Base-by-base conservation (phyloP, 2,888 invertebrate genomes). In the Drosophila fulvimacula region DNA sequence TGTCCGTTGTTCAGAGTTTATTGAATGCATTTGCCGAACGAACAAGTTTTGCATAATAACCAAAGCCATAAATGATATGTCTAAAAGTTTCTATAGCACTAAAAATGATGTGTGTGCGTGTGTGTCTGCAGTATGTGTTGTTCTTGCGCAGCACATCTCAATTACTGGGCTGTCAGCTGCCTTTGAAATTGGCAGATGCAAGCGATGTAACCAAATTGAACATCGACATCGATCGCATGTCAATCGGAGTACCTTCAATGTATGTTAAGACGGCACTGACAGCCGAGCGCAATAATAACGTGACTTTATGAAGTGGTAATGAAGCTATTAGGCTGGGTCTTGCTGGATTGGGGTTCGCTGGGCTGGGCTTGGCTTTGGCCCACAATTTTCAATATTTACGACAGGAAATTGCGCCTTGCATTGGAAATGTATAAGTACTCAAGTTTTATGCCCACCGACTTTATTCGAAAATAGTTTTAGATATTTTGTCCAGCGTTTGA, bases 231-330 rank as follows among this genome's bases (percentile, higher is more conserved):
- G 61, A 61, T 71, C 66, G 66, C 76, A 76, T 66, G 74, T 74
- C 74, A 75, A 61, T 69, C 70, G 70, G 21, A 51, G 57, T 48
- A 53, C 51, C 32, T 44, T 65, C 59, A 42, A 38, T 53, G 36
- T 52, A 53, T 38, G 38, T 32, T 21, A 17, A 7, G 17, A 27
- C 52, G 11, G 11, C 34, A 62, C 21, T 69, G 86, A 75, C 86
- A 81, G 77, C 57, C 71, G 69, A 79, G 71, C 90, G 77, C 74
- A 84, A 85, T 81, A 82, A 89, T 90, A 89, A 89, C 89, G 90
- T 90, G 88, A 90, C 90, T 89, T 90, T 90, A 90, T 90, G 88
- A 89, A 88, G 90, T 90, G 90, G 89, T 90, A 90, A 90, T 90
- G 90, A 90, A 90, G 82, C 90, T 75, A 90, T 90, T 90, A 90